Conservation (phyloP, 23 tunicate genomes). For the Styela clava region DNA sequence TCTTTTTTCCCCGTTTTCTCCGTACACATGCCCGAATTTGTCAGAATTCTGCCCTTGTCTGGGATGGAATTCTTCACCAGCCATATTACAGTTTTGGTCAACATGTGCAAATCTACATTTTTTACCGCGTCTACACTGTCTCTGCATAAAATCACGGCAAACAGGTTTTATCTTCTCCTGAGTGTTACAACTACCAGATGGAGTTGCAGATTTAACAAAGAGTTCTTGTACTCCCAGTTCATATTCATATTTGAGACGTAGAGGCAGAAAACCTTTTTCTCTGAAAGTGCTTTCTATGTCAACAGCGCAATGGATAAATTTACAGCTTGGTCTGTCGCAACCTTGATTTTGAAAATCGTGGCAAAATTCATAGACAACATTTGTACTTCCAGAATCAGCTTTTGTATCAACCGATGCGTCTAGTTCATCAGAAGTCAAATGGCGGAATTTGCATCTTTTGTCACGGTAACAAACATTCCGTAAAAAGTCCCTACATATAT, state of each 20-base stretch:
- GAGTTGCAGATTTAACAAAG: constrained; percentile 27
- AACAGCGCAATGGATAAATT: constrained; percentile 85
- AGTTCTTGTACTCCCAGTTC: constrained; percentile 87
- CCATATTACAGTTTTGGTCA: constrained; percentile 16
- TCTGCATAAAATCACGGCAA: constrained; percentile 69
- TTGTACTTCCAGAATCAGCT: constrained; percentile 42
- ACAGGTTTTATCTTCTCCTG: constrained; percentile 52
- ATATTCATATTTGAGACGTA: constrained; percentile 79
- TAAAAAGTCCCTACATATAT: constrained; percentile 77
- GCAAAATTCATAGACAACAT: constrained; percentile 87
- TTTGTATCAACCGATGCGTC: constrained; percentile 51
- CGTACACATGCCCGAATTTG: not conserved
- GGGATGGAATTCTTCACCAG: not conserved
- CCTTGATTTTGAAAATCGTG: constrained; percentile 97
- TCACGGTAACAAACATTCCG: constrained; percentile 88
- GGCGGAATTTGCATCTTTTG: constrained; percentile 88
- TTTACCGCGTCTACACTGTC: constrained; percentile 80
- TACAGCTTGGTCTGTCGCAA: constrained; percentile 92
- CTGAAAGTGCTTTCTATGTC: constrained; percentile 71
- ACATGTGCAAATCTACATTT: constrained; percentile 82
- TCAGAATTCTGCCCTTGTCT: not conserved
- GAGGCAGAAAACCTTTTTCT: constrained; percentile 53
- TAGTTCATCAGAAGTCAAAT: constrained; percentile 81
- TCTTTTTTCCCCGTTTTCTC: not conserved
- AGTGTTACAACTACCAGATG: not conserved